Conservation (phyloP, 2,797 vertebrate species). For the Salmo trutta region DNA sequence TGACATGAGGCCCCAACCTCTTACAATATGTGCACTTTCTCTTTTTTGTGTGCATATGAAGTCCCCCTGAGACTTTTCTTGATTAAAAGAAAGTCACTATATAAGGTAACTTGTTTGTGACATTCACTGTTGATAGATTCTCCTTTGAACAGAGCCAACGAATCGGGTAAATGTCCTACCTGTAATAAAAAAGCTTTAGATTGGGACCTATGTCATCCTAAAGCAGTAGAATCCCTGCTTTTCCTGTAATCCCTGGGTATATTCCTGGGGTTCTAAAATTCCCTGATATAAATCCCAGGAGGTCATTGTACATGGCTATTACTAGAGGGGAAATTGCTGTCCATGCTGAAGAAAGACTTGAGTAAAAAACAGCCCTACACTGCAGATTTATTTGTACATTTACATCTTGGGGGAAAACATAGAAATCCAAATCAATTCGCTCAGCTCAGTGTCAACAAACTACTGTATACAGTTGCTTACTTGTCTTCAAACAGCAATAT, state of each 20-base stretch:
- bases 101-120: slow-evolving; percentile 11
- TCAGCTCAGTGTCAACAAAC: slow-evolving; percentile 48
- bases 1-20: slow-evolving; percentile 6
- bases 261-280: slow-evolving; percentile 13
- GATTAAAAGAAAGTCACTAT: not conserved
- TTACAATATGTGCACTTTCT: not conserved
- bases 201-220: not conserved
- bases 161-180: not conserved
- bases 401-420: slow-evolving; percentile 50
- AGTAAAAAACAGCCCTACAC: slow-evolving; percentile 30
- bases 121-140: not conserved
- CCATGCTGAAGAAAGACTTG: slow-evolving; percentile 49
- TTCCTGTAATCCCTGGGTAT: not conserved
- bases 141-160: slow-evolving; percentile 4
- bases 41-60: slow-evolving; percentile 37
- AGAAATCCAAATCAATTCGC: slow-evolving; percentile 57
- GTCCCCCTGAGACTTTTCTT: too few species aligned
- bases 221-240: not conserved
- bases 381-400: slow-evolving; percentile 24
- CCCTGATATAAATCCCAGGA: slow-evolving; percentile 17
- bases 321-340: slow-evolving; percentile 42
- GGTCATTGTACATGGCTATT: slow-evolving; percentile 24
- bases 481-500: slow-evolving; percentile 35
- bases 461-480: slow-evolving; percentile 45
- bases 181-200: slow-evolving; percentile 31